Evolutionary conservation across 2,888 invertebrate species (phyloP).

Genomic region (Empis stercorea): DNA sequence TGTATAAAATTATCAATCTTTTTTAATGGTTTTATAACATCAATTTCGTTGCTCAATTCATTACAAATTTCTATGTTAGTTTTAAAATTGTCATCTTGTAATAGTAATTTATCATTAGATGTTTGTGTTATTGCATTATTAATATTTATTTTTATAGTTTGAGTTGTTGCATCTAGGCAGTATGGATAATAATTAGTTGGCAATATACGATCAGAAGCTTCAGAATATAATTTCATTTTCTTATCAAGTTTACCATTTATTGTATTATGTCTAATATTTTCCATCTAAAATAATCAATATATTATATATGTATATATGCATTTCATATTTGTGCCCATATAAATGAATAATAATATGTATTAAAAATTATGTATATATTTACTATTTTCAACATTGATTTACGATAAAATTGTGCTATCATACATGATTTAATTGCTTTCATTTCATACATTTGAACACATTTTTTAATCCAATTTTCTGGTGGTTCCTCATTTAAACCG

Average conservation of each 20-base stretch:
- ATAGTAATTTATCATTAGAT: background rate
- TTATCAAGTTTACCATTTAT: background rate
- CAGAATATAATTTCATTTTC: constrained; percentile 1
- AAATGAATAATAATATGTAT: too few relatives aligned
- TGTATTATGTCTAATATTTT: background rate
- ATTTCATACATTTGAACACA: constrained; percentile 23
- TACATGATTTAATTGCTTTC: constrained; percentile 24
- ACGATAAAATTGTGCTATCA: constrained; percentile 26
- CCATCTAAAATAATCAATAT: background rate
- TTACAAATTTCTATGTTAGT: background rate
- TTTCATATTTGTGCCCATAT: too few relatives aligned
- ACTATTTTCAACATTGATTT: constrained; percentile 29
- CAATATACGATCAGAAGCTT: too few relatives aligned
- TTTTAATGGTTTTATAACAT: too few relatives aligned
- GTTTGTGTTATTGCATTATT: background rate
- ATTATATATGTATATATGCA: too few relatives aligned
- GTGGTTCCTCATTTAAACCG: background rate
- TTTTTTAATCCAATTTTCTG: constrained; percentile 11
- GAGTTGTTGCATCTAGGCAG: background rate
- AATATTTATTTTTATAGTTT: background rate
- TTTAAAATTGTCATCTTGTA: background rate
- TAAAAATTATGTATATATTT: constrained; percentile 8
- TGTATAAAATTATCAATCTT: background rate
- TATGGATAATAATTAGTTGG: background rate
- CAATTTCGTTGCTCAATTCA: too few relatives aligned